Conservation (phyloP, 2,113 vertebrate genomes). For the Clarias macrocephalus region DNA sequence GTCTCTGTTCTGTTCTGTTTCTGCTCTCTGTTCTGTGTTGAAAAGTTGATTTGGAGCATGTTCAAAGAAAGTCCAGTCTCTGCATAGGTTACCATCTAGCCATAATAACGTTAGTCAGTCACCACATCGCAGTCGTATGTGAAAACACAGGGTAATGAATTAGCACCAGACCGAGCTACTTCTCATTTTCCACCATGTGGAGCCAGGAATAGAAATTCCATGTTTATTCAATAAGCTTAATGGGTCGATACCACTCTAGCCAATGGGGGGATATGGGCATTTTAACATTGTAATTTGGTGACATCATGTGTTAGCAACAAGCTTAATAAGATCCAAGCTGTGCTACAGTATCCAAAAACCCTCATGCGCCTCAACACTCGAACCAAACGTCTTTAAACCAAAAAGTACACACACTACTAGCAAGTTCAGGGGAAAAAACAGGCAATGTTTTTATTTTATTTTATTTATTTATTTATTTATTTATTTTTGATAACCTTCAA, state of each 20-base stretch:
- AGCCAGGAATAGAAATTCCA: slow-evolving; percentile 3
- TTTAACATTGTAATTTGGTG: slow-evolving; percentile 11
- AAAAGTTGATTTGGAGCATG: not conserved
- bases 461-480: no score
- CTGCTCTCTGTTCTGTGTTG: not conserved
- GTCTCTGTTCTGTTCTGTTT: not conserved
- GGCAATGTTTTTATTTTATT: not conserved
- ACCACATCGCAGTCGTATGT: not conserved
- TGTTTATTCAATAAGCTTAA: slow-evolving; percentile 7
- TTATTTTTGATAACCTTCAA: not conserved
- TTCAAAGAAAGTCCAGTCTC: not conserved
- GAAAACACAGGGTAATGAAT: slow-evolving; percentile 11
- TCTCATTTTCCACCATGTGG: not conserved
- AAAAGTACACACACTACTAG: no score
- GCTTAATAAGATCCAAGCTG: not conserved
- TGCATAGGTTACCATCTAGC: slow-evolving; percentile 15
- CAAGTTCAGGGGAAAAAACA: not conserved
- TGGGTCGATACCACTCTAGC: not conserved
- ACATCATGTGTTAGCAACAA: slow-evolving; percentile 12
- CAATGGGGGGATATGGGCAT: not conserved
- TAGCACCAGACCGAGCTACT: not conserved
- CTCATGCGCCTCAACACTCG: not conserved
- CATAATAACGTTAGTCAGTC: not conserved
- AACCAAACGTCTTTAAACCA: not conserved
- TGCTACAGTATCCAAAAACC: not conserved